Evolutionary conservation across 2,888 invertebrate species (phyloP).

Genomic region (Drosophila engyochracea): DNA sequence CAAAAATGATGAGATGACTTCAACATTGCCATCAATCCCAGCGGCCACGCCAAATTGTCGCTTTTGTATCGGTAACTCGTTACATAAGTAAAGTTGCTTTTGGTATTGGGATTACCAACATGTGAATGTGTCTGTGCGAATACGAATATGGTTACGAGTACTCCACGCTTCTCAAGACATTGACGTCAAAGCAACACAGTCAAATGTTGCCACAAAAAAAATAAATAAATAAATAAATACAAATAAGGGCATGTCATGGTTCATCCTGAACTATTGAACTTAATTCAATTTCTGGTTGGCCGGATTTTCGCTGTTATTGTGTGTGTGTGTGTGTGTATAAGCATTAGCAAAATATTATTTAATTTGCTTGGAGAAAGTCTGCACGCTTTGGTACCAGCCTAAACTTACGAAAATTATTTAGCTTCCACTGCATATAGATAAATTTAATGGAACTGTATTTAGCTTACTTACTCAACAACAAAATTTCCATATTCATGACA

Average conservation of each 20-base stretch:
- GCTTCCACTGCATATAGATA: background rate
- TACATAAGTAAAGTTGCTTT: conserved; percentile 59
- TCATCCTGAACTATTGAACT: conserved; percentile 77
- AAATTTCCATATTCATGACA: background rate
- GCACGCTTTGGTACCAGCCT: conserved; percentile 41
- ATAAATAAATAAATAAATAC: conserved; percentile 18
- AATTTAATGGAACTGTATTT: background rate
- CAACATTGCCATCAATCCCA: conserved; percentile 42
- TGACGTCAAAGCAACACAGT: conserved; percentile 44
- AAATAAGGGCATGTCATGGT: conserved; percentile 36
- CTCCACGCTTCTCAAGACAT: conserved; percentile 30
- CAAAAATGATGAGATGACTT: conserved; percentile 38
- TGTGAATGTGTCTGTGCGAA: conserved; percentile 21
- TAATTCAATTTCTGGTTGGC: conserved; percentile 63
- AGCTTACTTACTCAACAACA: background rate
- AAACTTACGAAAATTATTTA: conserved; percentile 18
- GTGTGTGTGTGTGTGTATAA: conserved; percentile 5
- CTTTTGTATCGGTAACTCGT: conserved; percentile 56
- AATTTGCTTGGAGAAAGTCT: conserved; percentile 45
- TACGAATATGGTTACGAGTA: conserved; percentile 24
- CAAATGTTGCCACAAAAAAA: conserved; percentile 41
- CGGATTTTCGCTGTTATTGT: conserved; percentile 17
- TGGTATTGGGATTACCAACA: conserved; percentile 32
- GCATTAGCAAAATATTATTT: conserved; percentile 36
- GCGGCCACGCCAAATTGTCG: conserved; percentile 58